These are phyloP conservation scores for Xyrauchen texanus DNA, from an alignment of 2,113 vertebrate genomes.

Conservation along the genomic window DNA sequence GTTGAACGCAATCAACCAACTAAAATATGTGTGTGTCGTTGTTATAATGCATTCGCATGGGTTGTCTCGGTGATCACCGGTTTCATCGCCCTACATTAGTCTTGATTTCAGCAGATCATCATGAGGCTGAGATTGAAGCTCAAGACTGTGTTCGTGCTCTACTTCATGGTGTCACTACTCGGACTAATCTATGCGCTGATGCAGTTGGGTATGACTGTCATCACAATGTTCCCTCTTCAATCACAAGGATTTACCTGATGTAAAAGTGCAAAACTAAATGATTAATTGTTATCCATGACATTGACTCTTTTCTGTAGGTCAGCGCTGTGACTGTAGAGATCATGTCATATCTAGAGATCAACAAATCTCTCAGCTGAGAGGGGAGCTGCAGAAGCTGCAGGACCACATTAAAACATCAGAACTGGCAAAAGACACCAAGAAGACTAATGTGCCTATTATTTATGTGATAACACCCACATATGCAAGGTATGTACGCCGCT, in stretches of 20 bases:
- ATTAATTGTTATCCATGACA: too few relatives aligned
- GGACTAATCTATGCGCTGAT: conserved; percentile 86
- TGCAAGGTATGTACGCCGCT: conserved; percentile 72
- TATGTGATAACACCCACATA: conserved; percentile 90
- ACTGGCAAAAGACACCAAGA: conserved; percentile 59
- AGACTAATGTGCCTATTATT: conserved; percentile 71
- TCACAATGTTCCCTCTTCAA: too few relatives aligned
- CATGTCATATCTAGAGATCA: conserved; percentile 77
- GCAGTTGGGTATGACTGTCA: conserved; percentile 81
- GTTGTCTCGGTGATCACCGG: not conserved
- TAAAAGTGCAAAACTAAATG: too few relatives aligned
- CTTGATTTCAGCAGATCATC: conserved; percentile 41
- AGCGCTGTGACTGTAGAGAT: conserved; percentile 85
- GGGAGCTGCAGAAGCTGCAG: conserved; percentile 76
- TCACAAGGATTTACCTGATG: too few relatives aligned
- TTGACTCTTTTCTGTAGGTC: conserved; percentile 69
- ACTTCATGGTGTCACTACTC: conserved; percentile 85
- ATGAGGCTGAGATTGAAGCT: conserved; percentile 86
- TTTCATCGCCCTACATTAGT: not conserved
- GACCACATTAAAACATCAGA: conserved; percentile 67
- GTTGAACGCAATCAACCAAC: not conserved
- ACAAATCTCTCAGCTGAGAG: conserved; percentile 79
- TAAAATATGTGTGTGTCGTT: not conserved
- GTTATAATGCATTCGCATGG: conserved; percentile 8
- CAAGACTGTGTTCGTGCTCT: conserved; percentile 86